A percentile compares a stretch with the other conserved stretches of the same genome.
These are phyloP conservation scores for Oedothorax gibbosus DNA, from an alignment of 1,140 invertebrate species.

Conservation along the genomic window DNA sequence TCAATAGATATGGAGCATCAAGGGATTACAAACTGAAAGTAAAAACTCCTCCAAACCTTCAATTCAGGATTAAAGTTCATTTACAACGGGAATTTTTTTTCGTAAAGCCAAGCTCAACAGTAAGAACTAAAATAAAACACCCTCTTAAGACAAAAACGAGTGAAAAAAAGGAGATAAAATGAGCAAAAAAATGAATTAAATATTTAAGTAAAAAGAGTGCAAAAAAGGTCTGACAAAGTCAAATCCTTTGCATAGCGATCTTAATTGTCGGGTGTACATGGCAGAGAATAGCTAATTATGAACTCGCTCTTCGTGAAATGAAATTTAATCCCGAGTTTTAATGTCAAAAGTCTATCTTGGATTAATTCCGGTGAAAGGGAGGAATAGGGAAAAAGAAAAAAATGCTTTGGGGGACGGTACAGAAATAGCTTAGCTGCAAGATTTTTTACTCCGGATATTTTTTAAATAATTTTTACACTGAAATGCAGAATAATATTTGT, in stretches of 20 bases:
- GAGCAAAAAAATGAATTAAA: constrained; percentile 33
- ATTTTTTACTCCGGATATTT: background rate
- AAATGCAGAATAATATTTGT: too few species aligned
- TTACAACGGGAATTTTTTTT: constrained; percentile 32
- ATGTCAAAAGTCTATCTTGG: constrained; percentile 55
- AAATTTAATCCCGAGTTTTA: constrained; percentile 61
- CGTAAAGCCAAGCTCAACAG: background rate
- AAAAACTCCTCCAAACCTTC: constrained; percentile 45
- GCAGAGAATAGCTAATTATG: constrained; percentile 57
- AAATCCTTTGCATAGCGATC: constrained; percentile 18
- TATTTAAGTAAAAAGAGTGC: constrained; percentile 29
- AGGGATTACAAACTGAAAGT: constrained; percentile 37
- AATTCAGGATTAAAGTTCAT: constrained; percentile 48
- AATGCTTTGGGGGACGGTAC: constrained; percentile 3
- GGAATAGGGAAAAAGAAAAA: constrained; percentile 1
- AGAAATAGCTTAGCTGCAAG: constrained; percentile 4
- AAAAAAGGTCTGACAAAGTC: constrained; percentile 31
- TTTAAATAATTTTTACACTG: too few species aligned
- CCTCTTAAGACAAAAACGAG: constrained; percentile 17
- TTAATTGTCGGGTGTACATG: constrained; percentile 45
- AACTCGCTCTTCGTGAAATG: constrained; percentile 37
- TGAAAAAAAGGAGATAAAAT: background rate
- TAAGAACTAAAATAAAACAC: constrained; percentile 9
- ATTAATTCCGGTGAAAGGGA: constrained; percentile 49
- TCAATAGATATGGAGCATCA: constrained; percentile 32